Evolutionary conservation across 2,797 vertebrate species (phyloP).

Genomic region (Strix occidentalis): DNA sequence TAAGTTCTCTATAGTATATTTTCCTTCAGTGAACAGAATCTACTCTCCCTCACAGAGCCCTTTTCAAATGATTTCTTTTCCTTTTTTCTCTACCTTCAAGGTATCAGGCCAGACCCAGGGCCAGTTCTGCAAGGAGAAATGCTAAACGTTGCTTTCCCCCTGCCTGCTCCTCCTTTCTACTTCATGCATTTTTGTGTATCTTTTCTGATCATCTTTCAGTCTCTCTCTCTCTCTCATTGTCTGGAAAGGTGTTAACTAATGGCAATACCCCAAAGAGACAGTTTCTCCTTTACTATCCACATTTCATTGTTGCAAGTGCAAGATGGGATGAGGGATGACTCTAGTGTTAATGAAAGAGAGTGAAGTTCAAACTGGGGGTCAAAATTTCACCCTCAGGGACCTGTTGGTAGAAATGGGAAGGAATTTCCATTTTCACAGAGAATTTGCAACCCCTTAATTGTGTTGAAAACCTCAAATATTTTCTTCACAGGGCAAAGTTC

Average conservation of each 20-base stretch:
- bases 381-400: background rate
- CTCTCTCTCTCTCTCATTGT: background rate
- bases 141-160: background rate
- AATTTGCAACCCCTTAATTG: slow-evolving; percentile 15
- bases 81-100: background rate
- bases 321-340: background rate
- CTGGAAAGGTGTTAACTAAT: background rate
- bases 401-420: background rate
- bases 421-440: slow-evolving; percentile 43
- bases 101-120: background rate
- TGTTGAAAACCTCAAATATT: slow-evolving; percentile 21
- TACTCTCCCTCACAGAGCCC: background rate
- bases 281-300: background rate
- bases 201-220: background rate
- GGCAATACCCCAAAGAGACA: background rate
- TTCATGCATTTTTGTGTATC: background rate
- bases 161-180: background rate
- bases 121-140: background rate
- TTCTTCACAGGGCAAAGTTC: slow-evolving; percentile 19
- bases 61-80: background rate
- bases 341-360: background rate
- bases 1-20: background rate
- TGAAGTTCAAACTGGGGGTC: background rate
- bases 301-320: background rate
- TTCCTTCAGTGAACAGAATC: background rate